phyloP scores from a whole-genome alignment of 2,113 vertebrate species.

The Gracilinanus agilis region DNA sequence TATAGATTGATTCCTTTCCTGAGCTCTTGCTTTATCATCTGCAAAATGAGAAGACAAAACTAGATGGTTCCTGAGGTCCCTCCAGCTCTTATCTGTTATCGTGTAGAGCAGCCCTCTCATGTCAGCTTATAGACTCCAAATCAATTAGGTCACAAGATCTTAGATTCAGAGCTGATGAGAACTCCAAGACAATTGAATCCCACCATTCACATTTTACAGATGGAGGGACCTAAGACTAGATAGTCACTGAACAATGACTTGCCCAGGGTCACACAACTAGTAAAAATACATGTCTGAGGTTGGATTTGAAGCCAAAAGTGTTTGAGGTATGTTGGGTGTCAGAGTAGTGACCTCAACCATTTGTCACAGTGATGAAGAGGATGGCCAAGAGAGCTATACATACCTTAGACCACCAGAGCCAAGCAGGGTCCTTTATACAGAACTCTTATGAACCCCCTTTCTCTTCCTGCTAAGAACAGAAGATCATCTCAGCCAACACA shows the following conservation, averaged over 20 bases:
- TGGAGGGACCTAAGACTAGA: background rate
- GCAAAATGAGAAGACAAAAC: background rate
- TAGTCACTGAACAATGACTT: background rate
- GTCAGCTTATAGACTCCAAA: background rate
- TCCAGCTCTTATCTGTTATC: background rate
- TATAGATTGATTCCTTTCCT: background rate
- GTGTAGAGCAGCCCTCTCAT: too few relatives aligned
- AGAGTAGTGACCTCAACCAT: background rate
- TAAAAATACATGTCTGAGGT: background rate
- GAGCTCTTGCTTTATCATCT: background rate
- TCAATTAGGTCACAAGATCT: background rate
- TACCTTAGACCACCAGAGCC: background rate
- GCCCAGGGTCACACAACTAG: too few relatives aligned
- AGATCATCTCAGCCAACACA: background rate
- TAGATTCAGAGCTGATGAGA: background rate
- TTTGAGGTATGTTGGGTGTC: background rate
- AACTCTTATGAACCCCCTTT: background rate
- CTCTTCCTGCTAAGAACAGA: background rate
- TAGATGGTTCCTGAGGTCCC: background rate
- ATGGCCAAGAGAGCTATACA: background rate
- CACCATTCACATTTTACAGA: background rate
- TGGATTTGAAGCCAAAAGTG: background rate
- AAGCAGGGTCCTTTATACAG: background rate
- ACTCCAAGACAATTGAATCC: background rate
- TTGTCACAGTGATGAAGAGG: background rate